phyloP scores from a whole-genome alignment of 2,113 vertebrate species.

The Alethe castanea region DNA sequence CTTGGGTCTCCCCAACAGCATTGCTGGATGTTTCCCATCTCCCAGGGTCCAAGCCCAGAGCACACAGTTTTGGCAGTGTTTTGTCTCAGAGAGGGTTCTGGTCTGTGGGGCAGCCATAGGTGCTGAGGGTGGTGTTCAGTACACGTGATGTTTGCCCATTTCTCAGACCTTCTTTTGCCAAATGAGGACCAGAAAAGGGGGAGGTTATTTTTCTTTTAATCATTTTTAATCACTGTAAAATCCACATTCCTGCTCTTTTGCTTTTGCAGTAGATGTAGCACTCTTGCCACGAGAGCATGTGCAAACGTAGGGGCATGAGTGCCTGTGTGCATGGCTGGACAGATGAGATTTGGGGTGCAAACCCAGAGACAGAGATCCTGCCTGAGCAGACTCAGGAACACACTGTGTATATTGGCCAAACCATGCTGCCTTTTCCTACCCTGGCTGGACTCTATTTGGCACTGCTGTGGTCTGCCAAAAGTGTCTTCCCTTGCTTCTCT shows the following conservation, averaged over 20 bases:
- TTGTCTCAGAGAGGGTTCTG: not conserved
- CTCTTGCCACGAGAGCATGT: not conserved
- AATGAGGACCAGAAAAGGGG: not conserved
- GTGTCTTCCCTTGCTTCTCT: not conserved
- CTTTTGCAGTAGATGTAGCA: not conserved
- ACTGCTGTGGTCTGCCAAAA: not conserved
- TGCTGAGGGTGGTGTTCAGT: not conserved
- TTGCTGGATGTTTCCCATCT: not conserved
- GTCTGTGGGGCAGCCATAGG: not conserved
- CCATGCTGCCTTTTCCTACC: not conserved
- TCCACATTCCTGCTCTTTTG: not conserved
- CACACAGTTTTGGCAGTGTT: not conserved
- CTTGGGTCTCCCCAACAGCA: not conserved
- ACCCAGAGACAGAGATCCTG: not conserved
- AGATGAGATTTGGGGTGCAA: accelerated
- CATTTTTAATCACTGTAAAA: not conserved
- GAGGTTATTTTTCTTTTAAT: not conserved
- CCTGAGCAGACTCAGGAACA: not conserved
- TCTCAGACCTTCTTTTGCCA: not conserved
- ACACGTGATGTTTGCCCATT: accelerated
- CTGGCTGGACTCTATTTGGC: not conserved
- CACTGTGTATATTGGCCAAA: not conserved
- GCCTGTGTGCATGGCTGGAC: not conserved
- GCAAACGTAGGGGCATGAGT: accelerated
- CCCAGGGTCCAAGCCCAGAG: not conserved